Conservation (phyloP, 1,140 invertebrate genomes). For the Brachionus paranguensis region DNA sequence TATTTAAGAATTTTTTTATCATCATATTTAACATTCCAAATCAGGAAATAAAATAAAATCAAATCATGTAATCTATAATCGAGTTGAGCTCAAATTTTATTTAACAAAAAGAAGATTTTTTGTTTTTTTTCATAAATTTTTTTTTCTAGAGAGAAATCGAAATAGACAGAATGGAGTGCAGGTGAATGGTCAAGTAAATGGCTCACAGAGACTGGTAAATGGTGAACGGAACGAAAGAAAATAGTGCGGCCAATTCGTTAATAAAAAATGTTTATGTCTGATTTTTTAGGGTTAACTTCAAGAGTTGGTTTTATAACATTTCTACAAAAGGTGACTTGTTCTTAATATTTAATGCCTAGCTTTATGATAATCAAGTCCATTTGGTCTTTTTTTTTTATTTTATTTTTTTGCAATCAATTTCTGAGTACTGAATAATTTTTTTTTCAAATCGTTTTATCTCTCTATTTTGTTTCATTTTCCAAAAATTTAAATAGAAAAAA, state of each 20-base stretch:
- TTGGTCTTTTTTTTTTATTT: neutral
- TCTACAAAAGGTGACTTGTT: neutral
- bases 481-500: neutral
- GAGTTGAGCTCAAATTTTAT: neutral
- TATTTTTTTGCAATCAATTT: neutral
- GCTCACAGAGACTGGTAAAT: neutral
- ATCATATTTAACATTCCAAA: too few species aligned
- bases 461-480: neutral
- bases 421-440: neutral
- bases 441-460: neutral
- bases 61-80: too few species aligned
- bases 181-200: neutral
- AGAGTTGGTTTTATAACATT: slow-evolving; percentile 20
- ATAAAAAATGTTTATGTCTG: neutral
- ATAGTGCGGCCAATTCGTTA: neutral
- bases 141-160: neutral
- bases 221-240: neutral
- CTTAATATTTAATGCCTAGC: neutral
- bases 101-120: neutral
- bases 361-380: neutral
- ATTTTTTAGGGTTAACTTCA: neutral
- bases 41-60: too few species aligned
- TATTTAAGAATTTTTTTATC: too few species aligned
- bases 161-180: neutral
- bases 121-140: neutral